phyloP scores from a whole-genome alignment of 1,140 invertebrate species.

The Heliconius congener region DNA sequence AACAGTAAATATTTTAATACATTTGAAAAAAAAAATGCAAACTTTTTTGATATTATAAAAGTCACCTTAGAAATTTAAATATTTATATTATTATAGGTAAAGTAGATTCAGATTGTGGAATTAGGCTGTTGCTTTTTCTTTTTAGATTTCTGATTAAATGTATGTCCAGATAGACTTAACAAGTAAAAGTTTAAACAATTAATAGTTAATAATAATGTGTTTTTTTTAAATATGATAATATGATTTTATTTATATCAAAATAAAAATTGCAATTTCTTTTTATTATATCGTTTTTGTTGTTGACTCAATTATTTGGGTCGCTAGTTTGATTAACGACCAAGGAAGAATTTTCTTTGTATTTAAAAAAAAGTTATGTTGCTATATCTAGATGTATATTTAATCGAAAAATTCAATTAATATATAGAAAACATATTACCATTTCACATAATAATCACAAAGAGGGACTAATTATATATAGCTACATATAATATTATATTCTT shows the following conservation, averaged over 20 bases:
- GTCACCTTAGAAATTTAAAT: not conserved
- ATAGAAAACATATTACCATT: not conserved
- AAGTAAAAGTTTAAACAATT: not conserved
- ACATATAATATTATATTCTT: not conserved
- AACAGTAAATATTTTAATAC: too few species aligned
- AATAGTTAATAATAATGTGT: not conserved
- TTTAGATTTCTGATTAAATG: not conserved
- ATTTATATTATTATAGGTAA: not conserved
- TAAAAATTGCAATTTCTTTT: too few species aligned
- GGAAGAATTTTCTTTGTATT: too few species aligned
- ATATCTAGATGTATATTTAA: too few species aligned
- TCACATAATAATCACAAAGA: not conserved
- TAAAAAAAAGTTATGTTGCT: too few species aligned
- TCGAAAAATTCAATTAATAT: too few species aligned
- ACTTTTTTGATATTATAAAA: not conserved
- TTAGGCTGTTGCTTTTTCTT: too few species aligned
- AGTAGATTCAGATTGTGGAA: not conserved
- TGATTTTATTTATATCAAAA: not conserved
- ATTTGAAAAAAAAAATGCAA: not conserved
- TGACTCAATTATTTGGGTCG: too few species aligned
- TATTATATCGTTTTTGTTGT: too few species aligned
- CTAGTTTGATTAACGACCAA: too few species aligned
- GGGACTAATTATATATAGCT: not conserved
- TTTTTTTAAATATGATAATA: not conserved
- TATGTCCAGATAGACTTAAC: not conserved